A percentile compares a stretch with the other conserved stretches of the same genome.
These are phyloP conservation scores for Schizopygopsis pylzovi DNA, from an alignment of 2,797 vertebrate species.

Conservation along the genomic window DNA sequence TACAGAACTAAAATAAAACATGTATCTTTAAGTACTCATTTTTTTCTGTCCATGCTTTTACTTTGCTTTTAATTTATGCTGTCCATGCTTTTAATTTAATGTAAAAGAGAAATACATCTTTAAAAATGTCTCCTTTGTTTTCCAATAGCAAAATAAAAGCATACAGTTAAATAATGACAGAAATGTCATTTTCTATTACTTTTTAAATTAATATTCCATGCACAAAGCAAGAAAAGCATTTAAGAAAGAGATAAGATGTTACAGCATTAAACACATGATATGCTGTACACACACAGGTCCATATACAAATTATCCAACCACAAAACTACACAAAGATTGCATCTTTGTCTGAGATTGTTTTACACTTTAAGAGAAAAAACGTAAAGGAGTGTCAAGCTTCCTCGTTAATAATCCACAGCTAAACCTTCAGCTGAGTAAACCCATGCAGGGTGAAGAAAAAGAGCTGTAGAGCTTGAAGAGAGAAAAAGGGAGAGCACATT, in stretches of 20 bases:
- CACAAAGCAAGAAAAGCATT: not conserved
- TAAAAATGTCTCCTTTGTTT: too few relatives aligned
- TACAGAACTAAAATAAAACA: not conserved
- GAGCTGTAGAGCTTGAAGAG: slow-evolving; percentile 40
- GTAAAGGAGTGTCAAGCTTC: slow-evolving; percentile 69
- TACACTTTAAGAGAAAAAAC: slow-evolving; percentile 67
- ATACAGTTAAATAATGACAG: not conserved
- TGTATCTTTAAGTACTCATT: not conserved
- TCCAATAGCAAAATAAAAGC: not conserved
- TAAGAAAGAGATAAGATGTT: not conserved
- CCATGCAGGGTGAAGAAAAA: slow-evolving; percentile 23
- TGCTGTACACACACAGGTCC: slow-evolving; percentile 30
- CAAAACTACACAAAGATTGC: slow-evolving; percentile 61
- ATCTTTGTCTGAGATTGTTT: slow-evolving; percentile 64
- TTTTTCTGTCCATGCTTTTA: not conserved
- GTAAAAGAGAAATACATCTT: too few relatives aligned
- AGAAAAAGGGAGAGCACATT: slow-evolving; percentile 51
- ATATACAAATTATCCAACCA: not conserved
- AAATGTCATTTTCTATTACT: not conserved
- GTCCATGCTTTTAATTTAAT: too few relatives aligned
- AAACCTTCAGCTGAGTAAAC: slow-evolving; percentile 54
- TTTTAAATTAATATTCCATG: not conserved
- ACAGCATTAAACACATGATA: not conserved
- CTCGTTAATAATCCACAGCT: slow-evolving; percentile 66
- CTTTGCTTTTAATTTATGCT: too few relatives aligned